Conservation (phyloP, 2,888 invertebrate species). For the Aelia acuminata region DNA sequence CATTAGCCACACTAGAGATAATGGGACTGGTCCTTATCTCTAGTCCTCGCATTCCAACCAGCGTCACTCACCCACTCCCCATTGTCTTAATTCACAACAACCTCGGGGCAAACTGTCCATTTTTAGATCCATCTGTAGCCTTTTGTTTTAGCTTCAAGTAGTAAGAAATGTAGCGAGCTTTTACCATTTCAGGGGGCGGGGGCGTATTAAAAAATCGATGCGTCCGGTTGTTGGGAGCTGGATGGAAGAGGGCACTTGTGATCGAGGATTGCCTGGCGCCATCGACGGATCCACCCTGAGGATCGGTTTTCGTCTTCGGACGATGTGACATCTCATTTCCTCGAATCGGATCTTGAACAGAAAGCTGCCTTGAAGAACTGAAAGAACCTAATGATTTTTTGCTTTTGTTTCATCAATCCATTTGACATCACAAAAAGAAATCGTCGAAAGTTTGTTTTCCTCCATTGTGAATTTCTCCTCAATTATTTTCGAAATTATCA, state of each 20-base stretch:
- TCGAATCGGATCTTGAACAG: neutral
- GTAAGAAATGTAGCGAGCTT: neutral
- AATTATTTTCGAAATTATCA: too few species aligned
- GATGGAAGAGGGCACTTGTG: neutral
- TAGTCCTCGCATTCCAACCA: conserved; percentile 17
- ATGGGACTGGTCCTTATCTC: conserved; percentile 26
- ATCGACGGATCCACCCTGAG: neutral
- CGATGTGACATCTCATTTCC: neutral
- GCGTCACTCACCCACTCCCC: conserved; percentile 17
- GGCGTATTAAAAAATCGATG: conserved; percentile 7
- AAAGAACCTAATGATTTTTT: too few species aligned
- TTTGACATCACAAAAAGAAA: too few species aligned
- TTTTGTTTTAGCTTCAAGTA: conserved; percentile 5
- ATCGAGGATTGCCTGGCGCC: conserved; percentile 7
- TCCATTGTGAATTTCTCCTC: too few species aligned
- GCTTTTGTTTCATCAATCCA: too few species aligned
- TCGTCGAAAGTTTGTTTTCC: too few species aligned
- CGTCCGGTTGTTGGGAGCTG: neutral
- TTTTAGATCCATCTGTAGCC: conserved; percentile 26
- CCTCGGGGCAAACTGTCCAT: conserved; percentile 17
- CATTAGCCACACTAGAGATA: conserved; percentile 26
- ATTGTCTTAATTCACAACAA: conserved; percentile 26
- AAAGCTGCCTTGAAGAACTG: neutral
- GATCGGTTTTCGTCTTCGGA: neutral
- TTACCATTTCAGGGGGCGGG: neutral